phyloP scores from a whole-genome alignment of 2,888 invertebrate species.

The Machimus rusticus region DNA sequence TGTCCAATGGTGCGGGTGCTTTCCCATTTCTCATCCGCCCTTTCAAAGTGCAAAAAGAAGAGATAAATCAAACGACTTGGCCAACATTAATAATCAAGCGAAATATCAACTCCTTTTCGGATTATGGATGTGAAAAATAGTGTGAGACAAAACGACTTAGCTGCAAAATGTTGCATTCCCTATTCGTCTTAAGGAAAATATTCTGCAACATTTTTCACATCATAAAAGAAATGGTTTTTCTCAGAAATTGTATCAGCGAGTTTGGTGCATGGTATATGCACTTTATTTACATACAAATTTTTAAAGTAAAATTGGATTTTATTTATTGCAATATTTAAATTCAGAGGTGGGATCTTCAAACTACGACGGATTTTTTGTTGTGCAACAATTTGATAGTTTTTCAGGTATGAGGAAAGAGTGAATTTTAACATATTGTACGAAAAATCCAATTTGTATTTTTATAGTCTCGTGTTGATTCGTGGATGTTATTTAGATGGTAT shows the following conservation, averaged over 20 bases:
- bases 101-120: background rate
- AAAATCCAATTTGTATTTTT: no score
- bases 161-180: background rate
- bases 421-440: background rate
- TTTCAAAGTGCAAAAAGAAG: background rate
- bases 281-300: background rate
- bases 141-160: background rate
- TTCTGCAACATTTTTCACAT: background rate
- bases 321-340: background rate
- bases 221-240: background rate
- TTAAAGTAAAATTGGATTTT: background rate
- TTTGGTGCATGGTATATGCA: background rate
- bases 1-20: background rate
- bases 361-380: background rate
- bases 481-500: background rate
- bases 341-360: background rate
- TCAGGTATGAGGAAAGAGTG: background rate
- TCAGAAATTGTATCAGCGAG: background rate
- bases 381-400: background rate
- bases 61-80: background rate
- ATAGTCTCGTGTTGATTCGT: no score
- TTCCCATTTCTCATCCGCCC: background rate
- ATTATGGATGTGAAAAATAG: background rate
- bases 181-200: background rate
- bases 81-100: background rate